Percentiles rank a stretch among this genome's conserved stretches.
These are phyloP conservation scores for Caenorhabditis zanzibari DNA, from an alignment of 2,888 invertebrate genomes.

Conservation along the genomic window DNA sequence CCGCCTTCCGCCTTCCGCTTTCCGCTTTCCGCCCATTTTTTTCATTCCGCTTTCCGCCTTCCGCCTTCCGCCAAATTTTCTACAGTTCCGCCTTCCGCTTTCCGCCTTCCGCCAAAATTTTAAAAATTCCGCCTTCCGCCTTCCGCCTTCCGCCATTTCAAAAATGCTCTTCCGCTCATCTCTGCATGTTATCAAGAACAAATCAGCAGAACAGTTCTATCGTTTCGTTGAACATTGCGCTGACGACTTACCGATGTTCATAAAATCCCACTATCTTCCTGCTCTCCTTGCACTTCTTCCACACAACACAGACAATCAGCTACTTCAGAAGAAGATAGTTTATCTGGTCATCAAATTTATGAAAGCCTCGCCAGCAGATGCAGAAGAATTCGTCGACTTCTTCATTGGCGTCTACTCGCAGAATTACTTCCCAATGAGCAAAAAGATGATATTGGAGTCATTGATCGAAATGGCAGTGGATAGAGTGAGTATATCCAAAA, in stretches of 20 bases:
- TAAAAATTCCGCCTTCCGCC: too few species aligned
- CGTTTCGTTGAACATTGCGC: slow-evolving; percentile 11
- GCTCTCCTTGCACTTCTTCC: background rate
- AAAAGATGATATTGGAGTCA: slow-evolving; percentile 20
- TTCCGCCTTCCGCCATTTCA: too few species aligned
- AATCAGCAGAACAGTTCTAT: background rate
- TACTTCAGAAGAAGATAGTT: slow-evolving; percentile 14
- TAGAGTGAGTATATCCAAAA: slow-evolving; percentile 10
- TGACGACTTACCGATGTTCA: slow-evolving; percentile 13
- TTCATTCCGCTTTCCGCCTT: too few species aligned
- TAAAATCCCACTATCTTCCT: slow-evolving; percentile 9
- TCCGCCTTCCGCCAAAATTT: too few species aligned
- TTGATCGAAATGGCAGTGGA: slow-evolving; percentile 15
- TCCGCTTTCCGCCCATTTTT: too few species aligned
- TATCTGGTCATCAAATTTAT: background rate
- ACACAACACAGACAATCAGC: background rate
- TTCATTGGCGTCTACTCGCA: slow-evolving; percentile 21
- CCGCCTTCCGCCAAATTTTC: too few species aligned
- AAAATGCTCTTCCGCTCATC: too few species aligned
- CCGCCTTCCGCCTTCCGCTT: too few species aligned
- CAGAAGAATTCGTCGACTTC: slow-evolving; percentile 7
- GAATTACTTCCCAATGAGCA: slow-evolving; percentile 12
- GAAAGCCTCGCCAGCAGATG: slow-evolving; percentile 13
- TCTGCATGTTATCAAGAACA: background rate
- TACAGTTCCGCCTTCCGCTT: too few species aligned